Evolutionary conservation across 2,888 invertebrate species (phyloP), one percentile per base, ranked within the genome.

Genomic region (Heliconius erato): DNA sequence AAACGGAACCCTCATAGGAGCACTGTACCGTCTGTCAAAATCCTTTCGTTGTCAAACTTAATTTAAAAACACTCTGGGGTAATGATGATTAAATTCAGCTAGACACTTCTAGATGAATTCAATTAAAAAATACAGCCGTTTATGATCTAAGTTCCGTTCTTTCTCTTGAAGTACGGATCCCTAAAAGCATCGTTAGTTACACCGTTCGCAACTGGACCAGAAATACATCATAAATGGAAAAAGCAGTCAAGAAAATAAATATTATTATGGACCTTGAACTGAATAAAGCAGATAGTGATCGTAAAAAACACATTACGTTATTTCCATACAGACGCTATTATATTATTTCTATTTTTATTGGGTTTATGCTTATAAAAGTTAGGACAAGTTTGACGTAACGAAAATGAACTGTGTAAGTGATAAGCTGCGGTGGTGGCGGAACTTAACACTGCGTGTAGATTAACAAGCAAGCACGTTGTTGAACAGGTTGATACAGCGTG

Each of bases 221-320:
- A 71, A 71, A 16, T 44, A n/a, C 26, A 44, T 71, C 44, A 44
- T 14, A 44, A 71, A 26, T 44, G 35, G 40, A n/a, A 40, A n/a
- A 69, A 35, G 23, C 40, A 40, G 40, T 12, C 40, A 40, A 44
- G 44, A 71, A 40, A 35, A n/a, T 5, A 5, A 69, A 23, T 19
- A n/a, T 71, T 40, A 11, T 23, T 35, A n/a, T 23, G n/a, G 26
- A 44, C 44, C 71, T 71, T 71, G 71, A 44, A 14, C 44, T 40
- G 16, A 71, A 71, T 40, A 5, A 32, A 14, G n/a, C 40, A 23
- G 71, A 71, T 40, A 44, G 44, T n/a, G 71, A 14, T 44, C 71
- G 71, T 71, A 71, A 71, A 71, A 71, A 44, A 71, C 44, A 71
- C 26, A 71, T 71, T 44, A 71, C 40, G 40, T 35, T 71, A 71